Evolutionary conservation across 2,797 vertebrate species (phyloP).

Genomic region (Podargus strigoides): DNA sequence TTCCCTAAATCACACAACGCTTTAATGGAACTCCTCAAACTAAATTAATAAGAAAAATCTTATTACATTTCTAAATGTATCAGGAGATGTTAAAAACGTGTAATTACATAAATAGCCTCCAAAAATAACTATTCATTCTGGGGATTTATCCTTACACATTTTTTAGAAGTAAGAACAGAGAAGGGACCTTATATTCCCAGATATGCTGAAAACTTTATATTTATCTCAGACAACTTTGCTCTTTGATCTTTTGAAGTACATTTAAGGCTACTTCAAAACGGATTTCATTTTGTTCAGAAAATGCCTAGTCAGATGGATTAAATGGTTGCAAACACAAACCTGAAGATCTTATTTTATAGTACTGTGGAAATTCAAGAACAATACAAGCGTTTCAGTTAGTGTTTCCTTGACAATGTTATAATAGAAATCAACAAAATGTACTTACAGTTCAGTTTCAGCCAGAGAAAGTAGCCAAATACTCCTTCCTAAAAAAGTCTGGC

Average conservation of each 20-base stretch:
- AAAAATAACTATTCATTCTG: background rate
- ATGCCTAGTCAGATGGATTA: background rate
- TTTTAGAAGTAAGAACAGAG: background rate
- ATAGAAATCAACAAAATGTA: background rate
- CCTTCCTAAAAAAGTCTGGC: background rate
- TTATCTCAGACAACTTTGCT: background rate
- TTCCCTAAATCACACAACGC: background rate
- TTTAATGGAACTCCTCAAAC: background rate
- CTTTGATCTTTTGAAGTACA: background rate
- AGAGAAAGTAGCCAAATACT: background rate
- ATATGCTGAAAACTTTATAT: background rate
- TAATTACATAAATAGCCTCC: background rate
- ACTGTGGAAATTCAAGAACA: background rate
- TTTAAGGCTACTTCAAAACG: background rate
- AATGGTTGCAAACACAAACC: background rate
- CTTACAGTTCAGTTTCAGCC: background rate
- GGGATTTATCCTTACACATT: background rate
- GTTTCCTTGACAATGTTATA: background rate
- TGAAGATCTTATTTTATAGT: background rate
- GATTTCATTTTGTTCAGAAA: background rate
- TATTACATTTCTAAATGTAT: background rate
- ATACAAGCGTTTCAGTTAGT: background rate
- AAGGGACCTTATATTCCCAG: background rate
- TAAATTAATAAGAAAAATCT: background rate
- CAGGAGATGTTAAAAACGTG: accelerated